These are phyloP conservation scores for Axis porcinus DNA, from an alignment of 2,113 vertebrate genomes.

Conservation along the genomic window DNA sequence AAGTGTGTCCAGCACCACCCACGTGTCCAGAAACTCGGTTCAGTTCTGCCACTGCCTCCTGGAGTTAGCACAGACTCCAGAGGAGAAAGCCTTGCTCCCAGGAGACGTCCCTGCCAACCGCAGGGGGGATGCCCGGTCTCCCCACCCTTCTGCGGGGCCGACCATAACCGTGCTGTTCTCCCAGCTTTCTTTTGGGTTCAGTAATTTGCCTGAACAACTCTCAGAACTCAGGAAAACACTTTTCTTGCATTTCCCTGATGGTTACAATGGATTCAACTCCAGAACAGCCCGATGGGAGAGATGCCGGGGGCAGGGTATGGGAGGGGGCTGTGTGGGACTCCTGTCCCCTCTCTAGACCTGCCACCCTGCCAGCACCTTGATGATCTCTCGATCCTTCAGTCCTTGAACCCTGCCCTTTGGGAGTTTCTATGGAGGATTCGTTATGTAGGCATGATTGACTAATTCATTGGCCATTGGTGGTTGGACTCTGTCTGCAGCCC, in stretches of 20 bases:
- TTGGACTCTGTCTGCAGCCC: background rate
- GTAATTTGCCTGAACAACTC: background rate
- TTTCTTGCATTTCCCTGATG: background rate
- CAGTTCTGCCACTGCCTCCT: background rate
- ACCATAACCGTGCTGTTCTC: background rate
- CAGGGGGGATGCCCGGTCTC: background rate
- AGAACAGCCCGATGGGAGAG: background rate
- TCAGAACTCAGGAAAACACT: background rate
- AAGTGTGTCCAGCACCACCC: background rate
- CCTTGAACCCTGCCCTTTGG: background rate
- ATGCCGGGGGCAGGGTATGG: background rate
- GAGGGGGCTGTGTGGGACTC: background rate
- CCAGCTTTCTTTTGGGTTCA: background rate
- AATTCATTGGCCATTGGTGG: background rate
- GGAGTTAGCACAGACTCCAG: background rate
- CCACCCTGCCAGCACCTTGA: background rate
- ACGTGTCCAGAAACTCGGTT: background rate
- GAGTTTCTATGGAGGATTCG: background rate
- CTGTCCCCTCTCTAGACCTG: fast-evolving
- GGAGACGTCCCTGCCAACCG: background rate
- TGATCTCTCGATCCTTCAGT: too few species aligned
- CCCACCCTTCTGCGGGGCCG: background rate
- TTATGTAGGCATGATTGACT: fast-evolving
- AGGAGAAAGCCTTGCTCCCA: background rate
- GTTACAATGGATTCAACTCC: background rate